Base-by-base conservation (phyloP, 2,888 invertebrate genomes). In the Cosmorhoe ocellata region DNA sequence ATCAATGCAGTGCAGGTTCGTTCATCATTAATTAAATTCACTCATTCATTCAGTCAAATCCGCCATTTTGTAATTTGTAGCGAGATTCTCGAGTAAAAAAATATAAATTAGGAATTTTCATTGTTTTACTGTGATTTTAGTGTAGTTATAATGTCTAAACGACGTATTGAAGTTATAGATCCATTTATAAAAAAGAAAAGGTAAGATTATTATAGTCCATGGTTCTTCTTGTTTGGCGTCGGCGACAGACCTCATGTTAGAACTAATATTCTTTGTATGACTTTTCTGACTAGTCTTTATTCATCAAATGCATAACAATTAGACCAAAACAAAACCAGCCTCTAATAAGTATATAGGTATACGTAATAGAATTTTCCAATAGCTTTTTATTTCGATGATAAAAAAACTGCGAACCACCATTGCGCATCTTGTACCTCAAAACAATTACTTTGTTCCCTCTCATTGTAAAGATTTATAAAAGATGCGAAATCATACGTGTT, bases 111-210 rank as follows among this genome's bases (percentile, higher is more conserved):
- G 51, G 52, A 58, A 66, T 65, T 67, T 76, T 70, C 69, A 60
- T 64, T 48, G 66, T 58, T 51, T 52, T 67, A 63, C 54, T 59
- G 44, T 67, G 74, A 66, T 68, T 83, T 32, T 69, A 73, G 73
- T 67, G 54, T 64, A 61, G 52, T 63, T 51, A 71, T 60, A 56
- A 95, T 96, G 96, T 96, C 96, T 36, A 96, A 96, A 81, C 91
- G 96, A 68, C 92, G 96, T 78, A 96, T 97, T 76, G 97, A 96
- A 91, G 95, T 96, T 58, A 92, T 95, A 72, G 96, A 96, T 74
- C 95, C 96, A 2, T 96, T 95, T 76, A 91, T 95, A 51, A 94
- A 94, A 82, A 92, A 94, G 82, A 94, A 93, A 88, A 91, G 93
- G 96, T 95, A 83, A 55, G 75, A 70, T 50, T 55, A 46, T 53